Evolutionary conservation across 2,797 vertebrate genomes (phyloP).

Genomic region (Danio tinwini): DNA sequence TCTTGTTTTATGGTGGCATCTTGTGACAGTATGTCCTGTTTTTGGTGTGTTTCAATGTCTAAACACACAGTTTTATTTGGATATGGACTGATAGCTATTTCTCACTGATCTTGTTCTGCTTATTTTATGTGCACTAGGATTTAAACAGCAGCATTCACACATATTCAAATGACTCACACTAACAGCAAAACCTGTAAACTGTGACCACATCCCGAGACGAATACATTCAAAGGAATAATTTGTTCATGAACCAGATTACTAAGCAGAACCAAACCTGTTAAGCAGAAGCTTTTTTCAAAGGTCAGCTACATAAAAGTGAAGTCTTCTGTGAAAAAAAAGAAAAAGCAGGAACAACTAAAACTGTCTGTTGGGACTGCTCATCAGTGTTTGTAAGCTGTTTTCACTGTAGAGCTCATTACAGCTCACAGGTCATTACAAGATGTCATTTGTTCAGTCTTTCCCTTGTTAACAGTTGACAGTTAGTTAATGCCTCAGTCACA

Average conservation of each 20-base stretch:
- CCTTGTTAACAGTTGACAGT: slow-evolving; percentile 25
- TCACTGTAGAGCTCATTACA: slow-evolving; percentile 17
- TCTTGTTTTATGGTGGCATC: no score
- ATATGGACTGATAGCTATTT: no score
- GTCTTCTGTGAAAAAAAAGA: background rate
- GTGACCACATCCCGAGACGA: background rate
- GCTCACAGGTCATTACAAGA: slow-evolving; percentile 36
- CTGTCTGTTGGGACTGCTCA: background rate
- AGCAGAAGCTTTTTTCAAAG: background rate
- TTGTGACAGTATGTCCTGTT: no score
- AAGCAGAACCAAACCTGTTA: background rate
- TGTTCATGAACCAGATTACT: background rate
- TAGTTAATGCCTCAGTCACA: slow-evolving; percentile 35
- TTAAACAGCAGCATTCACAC: no score
- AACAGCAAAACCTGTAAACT: no score
- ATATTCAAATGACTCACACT: no score
- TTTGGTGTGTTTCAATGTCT: no score
- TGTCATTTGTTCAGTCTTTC: slow-evolving; percentile 33
- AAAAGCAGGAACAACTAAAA: background rate
- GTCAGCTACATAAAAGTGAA: background rate
- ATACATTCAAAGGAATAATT: background rate
- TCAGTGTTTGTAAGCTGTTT: slow-evolving; percentile 27
- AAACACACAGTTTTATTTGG: no score
- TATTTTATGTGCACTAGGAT: no score
- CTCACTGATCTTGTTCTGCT: no score